Conservation (phyloP, 2,888 invertebrate species). For the Nymphalis urticae region DNA sequence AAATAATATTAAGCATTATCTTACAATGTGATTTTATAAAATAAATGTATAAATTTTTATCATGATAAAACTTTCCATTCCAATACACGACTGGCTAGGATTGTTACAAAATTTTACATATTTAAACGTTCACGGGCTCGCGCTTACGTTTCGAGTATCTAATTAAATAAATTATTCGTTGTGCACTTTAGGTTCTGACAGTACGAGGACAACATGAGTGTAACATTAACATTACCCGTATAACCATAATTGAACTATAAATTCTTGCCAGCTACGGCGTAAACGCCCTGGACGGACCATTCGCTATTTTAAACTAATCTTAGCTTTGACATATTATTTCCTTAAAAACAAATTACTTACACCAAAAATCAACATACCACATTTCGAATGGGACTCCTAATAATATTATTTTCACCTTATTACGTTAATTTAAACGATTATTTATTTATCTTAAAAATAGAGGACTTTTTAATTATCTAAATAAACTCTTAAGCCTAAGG, state of each 20-base stretch:
- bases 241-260: slow-evolving; percentile 7
- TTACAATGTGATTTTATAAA: slow-evolving; percentile 4
- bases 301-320: slow-evolving; percentile 10
- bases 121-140: slow-evolving; percentile 3
- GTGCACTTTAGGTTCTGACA: slow-evolving; percentile 9
- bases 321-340: neutral
- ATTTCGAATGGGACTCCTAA: neutral
- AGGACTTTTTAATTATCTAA: slow-evolving; percentile 4
- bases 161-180: slow-evolving; percentile 3
- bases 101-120: neutral
- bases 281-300: slow-evolving; percentile 16
- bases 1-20: neutral
- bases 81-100: neutral
- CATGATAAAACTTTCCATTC: neutral
- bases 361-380: slow-evolving; percentile 8
- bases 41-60: neutral
- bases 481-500: slow-evolving; percentile 3
- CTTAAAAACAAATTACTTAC: slow-evolving; percentile 1
- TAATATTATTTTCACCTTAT: neutral
- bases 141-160: neutral
- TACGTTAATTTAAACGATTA: neutral
- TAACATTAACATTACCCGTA: slow-evolving; percentile 9
- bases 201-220: neutral
- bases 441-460: slow-evolving; percentile 4
- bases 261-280: slow-evolving; percentile 12